A percentile compares a stretch with the other conserved stretches of the same genome.
Conservation (phyloP, 2,113 vertebrate genomes). For the Numenius arquata region DNA sequence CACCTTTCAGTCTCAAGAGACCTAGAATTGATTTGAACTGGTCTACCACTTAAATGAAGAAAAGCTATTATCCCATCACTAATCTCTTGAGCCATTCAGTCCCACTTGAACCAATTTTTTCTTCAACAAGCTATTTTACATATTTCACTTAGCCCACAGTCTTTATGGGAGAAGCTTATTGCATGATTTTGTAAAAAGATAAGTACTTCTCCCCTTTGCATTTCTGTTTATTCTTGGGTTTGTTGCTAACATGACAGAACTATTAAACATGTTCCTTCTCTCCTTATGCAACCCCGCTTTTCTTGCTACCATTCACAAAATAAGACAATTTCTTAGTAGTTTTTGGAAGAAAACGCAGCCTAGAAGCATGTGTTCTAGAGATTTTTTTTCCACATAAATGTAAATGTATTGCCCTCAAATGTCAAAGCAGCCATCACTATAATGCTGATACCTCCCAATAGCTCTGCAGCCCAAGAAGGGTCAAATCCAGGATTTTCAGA, state of each 20-base stretch:
- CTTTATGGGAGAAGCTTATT: background rate
- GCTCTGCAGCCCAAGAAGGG: background rate
- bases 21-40: slow-evolving; percentile 52
- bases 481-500: background rate
- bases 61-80: slow-evolving; percentile 57
- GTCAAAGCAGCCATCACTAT: background rate
- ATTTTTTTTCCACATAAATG: background rate
- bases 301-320: background rate
- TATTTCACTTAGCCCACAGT: slow-evolving; percentile 2
- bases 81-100: slow-evolving; percentile 47
- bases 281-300: background rate
- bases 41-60: slow-evolving; percentile 40
- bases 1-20: slow-evolving; percentile 33
- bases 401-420: background rate
- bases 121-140: slow-evolving; percentile 53
- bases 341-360: background rate
- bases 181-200: background rate
- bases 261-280: background rate
- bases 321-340: background rate
- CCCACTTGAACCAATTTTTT: slow-evolving; percentile 38
- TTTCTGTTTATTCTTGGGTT: slow-evolving; percentile 12
- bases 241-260: background rate
- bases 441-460: background rate
- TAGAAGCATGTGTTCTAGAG: background rate
- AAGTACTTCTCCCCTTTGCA: background rate